A percentile compares a stretch with the other conserved stretches of the same genome.
Conservation (phyloP, 2,888 invertebrate species). For the Pachycephus smyrnensis region DNA sequence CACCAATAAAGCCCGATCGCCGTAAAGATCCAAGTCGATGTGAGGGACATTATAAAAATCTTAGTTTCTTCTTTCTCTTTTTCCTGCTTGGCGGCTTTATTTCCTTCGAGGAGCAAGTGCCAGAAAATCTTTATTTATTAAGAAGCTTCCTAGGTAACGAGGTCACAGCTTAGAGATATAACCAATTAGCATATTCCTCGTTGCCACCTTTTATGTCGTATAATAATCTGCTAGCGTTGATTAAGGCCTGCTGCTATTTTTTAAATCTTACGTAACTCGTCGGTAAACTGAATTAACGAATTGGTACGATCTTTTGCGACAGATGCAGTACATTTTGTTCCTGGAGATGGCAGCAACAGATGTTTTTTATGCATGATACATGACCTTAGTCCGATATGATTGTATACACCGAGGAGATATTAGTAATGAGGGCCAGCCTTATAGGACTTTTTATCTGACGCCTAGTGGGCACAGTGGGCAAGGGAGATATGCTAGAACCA, state of each 20-base stretch:
- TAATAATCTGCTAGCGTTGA: background rate
- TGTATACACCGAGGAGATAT: too few relatives aligned
- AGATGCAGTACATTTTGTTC: background rate
- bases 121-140: background rate
- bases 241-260: background rate
- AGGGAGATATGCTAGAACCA: too few relatives aligned
- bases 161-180: background rate
- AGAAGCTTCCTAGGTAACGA: background rate
- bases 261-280: background rate
- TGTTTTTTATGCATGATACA: too few relatives aligned
- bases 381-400: too few relatives aligned
- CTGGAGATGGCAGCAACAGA: background rate
- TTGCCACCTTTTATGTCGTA: background rate
- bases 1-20: conserved; percentile 7
- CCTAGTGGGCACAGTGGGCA: too few relatives aligned
- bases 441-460: too few relatives aligned
- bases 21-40: background rate
- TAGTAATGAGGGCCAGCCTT: too few relatives aligned
- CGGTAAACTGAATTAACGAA: background rate
- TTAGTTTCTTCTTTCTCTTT: background rate
- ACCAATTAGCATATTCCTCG: background rate
- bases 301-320: background rate
- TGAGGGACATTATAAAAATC: background rate
- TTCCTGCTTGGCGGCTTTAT: background rate
- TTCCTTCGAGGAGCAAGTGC: background rate